These are phyloP conservation scores for Epizoanthus illoricatus DNA, from an alignment of 92 coral and sea anemone species.

Conservation along the genomic window DNA sequence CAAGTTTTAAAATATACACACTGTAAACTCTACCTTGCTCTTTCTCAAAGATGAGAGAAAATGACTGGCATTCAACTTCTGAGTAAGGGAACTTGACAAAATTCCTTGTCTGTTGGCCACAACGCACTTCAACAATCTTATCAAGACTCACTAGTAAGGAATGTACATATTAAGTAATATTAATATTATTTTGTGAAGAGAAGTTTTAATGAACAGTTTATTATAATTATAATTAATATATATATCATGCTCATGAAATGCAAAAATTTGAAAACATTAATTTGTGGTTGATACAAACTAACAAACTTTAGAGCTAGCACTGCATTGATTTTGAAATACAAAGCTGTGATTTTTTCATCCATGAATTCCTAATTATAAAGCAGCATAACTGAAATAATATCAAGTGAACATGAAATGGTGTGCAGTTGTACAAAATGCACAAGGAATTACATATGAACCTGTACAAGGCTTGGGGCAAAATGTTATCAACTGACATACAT, in stretches of 20 bases:
- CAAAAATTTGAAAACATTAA: too few relatives aligned
- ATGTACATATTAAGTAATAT: not conserved
- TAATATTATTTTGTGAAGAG: not conserved
- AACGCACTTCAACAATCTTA: conserved; percentile 79
- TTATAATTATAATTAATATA: too few relatives aligned
- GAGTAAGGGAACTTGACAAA: conserved; percentile 85
- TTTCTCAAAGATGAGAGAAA: conserved; percentile 84
- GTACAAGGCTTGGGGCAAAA: too few relatives aligned
- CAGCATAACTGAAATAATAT: too few relatives aligned
- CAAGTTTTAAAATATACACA: not conserved
- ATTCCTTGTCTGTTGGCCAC: conserved; percentile 89
- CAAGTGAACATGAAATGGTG: too few relatives aligned
- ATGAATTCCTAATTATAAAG: not conserved
- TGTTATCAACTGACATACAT: too few relatives aligned
- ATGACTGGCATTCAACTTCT: conserved; percentile 86
- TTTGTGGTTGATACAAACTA: too few relatives aligned
- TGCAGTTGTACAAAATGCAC: too few relatives aligned
- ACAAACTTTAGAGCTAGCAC: too few relatives aligned
- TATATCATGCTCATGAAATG: too few relatives aligned
- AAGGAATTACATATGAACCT: too few relatives aligned
- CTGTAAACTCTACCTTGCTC: conserved; percentile 63
- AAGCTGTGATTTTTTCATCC: not conserved
- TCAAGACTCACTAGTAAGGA: conserved; percentile 63
- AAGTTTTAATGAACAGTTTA: not conserved
- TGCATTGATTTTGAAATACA: too few relatives aligned